These are phyloP conservation scores for Goniozus legneri DNA, from an alignment of 1,140 invertebrate species.

Conservation along the genomic window DNA sequence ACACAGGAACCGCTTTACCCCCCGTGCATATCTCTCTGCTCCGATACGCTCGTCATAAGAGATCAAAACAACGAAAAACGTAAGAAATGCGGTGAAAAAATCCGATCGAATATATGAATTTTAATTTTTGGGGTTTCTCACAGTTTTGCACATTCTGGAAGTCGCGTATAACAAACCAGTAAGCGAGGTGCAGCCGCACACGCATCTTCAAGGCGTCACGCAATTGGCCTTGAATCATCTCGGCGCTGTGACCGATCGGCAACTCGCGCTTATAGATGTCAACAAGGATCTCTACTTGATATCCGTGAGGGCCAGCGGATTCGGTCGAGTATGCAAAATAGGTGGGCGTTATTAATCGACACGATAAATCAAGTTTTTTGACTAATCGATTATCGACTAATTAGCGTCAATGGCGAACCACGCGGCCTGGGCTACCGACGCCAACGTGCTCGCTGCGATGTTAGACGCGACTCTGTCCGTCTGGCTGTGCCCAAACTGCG, in stretches of 20 bases:
- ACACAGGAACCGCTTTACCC: constrained; percentile 63
- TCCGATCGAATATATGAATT: not conserved
- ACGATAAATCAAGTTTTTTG: constrained; percentile 5
- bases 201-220: constrained; percentile 60
- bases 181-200: constrained; percentile 62
- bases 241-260: constrained; percentile 65
- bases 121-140: constrained; percentile 33
- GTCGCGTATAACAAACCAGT: constrained; percentile 66
- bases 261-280: constrained; percentile 76
- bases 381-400: constrained; percentile 26
- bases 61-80: constrained; percentile 79
- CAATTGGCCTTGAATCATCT: constrained; percentile 77
- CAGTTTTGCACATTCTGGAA: constrained; percentile 86
- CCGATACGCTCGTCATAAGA: constrained; percentile 78
- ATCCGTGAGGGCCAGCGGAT: constrained; percentile 65
- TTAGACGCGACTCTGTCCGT: constrained; percentile 77
- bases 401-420: constrained; percentile 74
- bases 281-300: constrained; percentile 78
- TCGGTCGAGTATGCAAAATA: constrained; percentile 69
- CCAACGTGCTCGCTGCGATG: constrained; percentile 81
- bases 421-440: constrained; percentile 77
- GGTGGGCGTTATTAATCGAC: constrained; percentile 52
- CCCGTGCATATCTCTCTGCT: constrained; percentile 70
- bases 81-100: constrained; percentile 40
- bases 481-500: constrained; percentile 76